A percentile compares a stretch with the other conserved stretches of the same genome.
Evolutionary conservation across 2,113 vertebrate species (phyloP).

Genomic region (Parotia lawesii): DNA sequence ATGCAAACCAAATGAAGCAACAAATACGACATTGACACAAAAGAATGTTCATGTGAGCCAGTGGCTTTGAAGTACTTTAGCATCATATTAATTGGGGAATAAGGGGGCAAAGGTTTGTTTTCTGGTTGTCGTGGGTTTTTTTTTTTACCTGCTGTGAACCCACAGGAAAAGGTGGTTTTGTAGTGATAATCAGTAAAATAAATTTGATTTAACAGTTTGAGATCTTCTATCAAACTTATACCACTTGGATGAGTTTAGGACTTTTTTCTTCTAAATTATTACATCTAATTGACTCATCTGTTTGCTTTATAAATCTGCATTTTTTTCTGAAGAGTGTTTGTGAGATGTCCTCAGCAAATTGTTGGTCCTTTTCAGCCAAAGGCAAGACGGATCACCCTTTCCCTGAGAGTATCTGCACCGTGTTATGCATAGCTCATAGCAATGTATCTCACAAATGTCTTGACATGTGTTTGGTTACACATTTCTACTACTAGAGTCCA

Average conservation of each 20-base stretch:
- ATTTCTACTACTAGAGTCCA: background rate
- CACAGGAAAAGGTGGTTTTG: background rate
- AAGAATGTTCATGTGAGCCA: background rate
- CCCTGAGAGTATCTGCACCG: background rate
- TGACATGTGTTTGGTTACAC: background rate
- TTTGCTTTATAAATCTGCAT: background rate
- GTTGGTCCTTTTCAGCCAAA: background rate
- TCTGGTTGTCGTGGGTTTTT: background rate
- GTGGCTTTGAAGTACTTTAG: background rate
- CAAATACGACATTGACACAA: background rate
- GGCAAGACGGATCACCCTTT: background rate
- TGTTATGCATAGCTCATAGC: background rate
- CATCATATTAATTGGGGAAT: background rate
- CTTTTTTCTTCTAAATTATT: background rate
- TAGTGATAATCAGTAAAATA: background rate
- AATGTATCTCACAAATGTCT: background rate
- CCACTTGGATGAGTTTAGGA: background rate
- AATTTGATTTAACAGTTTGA: background rate
- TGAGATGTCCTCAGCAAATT: background rate
- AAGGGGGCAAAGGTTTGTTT: accelerated
- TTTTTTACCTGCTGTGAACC: background rate
- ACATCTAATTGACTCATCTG: background rate
- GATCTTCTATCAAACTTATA: background rate
- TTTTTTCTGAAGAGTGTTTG: background rate
- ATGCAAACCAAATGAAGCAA: background rate